Evolutionary conservation across 2,888 invertebrate species (phyloP).

Genomic region (Thalpophila matura): DNA sequence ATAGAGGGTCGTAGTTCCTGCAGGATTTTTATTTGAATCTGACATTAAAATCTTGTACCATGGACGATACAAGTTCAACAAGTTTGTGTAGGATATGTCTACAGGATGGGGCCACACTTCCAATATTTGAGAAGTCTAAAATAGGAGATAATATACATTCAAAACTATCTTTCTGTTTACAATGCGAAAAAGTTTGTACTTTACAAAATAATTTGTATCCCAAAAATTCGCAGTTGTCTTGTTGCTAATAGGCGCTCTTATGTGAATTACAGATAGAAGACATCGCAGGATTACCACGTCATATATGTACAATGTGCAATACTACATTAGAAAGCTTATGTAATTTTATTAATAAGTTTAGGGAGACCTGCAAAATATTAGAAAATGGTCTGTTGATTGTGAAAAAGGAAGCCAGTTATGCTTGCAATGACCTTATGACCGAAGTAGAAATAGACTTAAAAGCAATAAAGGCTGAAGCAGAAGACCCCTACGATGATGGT

Average conservation of each 20-base stretch:
- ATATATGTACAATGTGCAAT: slow-evolving; percentile 79
- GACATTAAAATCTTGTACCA: slow-evolving; percentile 8
- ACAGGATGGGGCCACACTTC: slow-evolving; percentile 74
- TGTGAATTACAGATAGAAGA: slow-evolving; percentile 80
- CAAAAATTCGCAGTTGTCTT: neutral
- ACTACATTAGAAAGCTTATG: slow-evolving; percentile 72
- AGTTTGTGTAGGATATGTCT: slow-evolving; percentile 83
- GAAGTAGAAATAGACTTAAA: slow-evolving; percentile 67
- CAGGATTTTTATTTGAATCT: slow-evolving; percentile 35
- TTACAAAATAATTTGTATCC: neutral
- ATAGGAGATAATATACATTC: slow-evolving; percentile 64
- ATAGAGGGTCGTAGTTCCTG: neutral
- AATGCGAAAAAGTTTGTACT: slow-evolving; percentile 74
- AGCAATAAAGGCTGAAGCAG: slow-evolving; percentile 70
- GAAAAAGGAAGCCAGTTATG: slow-evolving; percentile 70
- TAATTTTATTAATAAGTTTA: slow-evolving; percentile 80
- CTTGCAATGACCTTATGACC: slow-evolving; percentile 45
- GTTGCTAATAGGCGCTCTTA: slow-evolving; percentile 6
- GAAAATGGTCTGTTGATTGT: slow-evolving; percentile 70
- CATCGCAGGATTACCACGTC: slow-evolving; percentile 79
- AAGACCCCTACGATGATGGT: slow-evolving; percentile 60
- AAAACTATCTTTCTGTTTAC: slow-evolving; percentile 77
- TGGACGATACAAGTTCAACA: slow-evolving; percentile 48
- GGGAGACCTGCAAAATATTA: slow-evolving; percentile 74
- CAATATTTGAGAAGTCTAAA: slow-evolving; percentile 77